A percentile compares a stretch with the other conserved stretches of the same genome.
Evolutionary conservation across 2,113 vertebrate species (phyloP).

Genomic region (Malaclemys terrapin): DNA sequence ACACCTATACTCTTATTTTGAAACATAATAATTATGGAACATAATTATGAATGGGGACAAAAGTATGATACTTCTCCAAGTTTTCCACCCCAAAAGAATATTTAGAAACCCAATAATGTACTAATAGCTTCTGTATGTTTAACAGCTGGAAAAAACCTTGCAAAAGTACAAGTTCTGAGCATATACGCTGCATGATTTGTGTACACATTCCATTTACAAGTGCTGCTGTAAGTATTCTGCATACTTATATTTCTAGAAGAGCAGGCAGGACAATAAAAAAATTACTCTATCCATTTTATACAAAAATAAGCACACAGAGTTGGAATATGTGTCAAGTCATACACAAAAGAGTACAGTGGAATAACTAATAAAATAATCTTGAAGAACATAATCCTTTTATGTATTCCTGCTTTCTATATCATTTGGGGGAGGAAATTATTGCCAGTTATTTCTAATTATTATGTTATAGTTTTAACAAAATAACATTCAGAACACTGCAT

Average conservation of each 20-base stretch:
- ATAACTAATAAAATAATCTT: conserved; percentile 9
- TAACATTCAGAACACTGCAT: conserved; percentile 5
- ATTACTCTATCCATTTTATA: conserved; percentile 55
- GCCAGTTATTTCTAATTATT: no score
- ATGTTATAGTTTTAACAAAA: conserved; percentile 2
- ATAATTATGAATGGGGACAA: conserved; percentile 28
- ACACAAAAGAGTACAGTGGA: conserved; percentile 34
- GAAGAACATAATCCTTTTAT: conserved; percentile 1
- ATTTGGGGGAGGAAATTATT: neutral
- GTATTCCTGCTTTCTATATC: conserved; percentile 8
- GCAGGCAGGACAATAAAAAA: conserved; percentile 61
- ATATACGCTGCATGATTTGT: conserved; percentile 50
- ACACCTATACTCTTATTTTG: neutral
- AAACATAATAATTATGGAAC: conserved; percentile 14
- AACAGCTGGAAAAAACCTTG: conserved; percentile 37
- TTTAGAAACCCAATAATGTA: conserved; percentile 32
- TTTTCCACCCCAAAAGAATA: conserved; percentile 55
- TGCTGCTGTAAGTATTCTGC: conserved; percentile 45
- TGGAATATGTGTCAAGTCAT: conserved; percentile 51
- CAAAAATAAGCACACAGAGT: conserved; percentile 39
- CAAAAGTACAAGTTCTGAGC: conserved; percentile 59
- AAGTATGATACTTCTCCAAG: conserved; percentile 45
- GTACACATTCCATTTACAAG: conserved; percentile 48
- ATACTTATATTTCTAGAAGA: conserved; percentile 37
- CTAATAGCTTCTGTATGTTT: conserved; percentile 48